Conservation (phyloP, 2,888 invertebrate genomes). For the Copidosoma aretas region DNA sequence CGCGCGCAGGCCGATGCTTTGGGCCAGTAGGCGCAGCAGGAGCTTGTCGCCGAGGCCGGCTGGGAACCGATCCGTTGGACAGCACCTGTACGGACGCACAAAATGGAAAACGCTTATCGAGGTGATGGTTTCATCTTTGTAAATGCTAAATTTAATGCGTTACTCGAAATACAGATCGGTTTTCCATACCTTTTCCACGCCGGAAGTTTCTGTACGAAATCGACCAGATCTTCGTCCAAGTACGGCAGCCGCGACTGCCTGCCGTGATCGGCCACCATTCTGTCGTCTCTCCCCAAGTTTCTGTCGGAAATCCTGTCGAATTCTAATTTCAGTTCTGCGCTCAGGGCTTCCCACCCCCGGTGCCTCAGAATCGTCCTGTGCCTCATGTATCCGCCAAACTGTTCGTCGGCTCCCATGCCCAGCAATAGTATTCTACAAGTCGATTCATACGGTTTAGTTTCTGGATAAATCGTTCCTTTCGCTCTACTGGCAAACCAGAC, state of each 20-base stretch:
- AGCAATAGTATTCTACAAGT: slow-evolving; percentile 77
- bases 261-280: slow-evolving; percentile 89
- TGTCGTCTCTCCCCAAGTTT: slow-evolving; percentile 94
- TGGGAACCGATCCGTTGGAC: slow-evolving; percentile 67
- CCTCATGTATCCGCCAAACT: slow-evolving; percentile 92
- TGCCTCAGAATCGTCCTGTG: slow-evolving; percentile 78
- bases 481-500: slow-evolving; percentile 94
- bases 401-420: slow-evolving; percentile 97
- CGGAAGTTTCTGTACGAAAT: slow-evolving; percentile 70
- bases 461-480: slow-evolving; percentile 61
- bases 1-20: slow-evolving; percentile 70
- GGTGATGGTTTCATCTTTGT: background rate
- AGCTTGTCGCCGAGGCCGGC: slow-evolving; percentile 93
- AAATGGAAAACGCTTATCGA: background rate
- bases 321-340: slow-evolving; percentile 71
- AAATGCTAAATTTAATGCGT: no score
- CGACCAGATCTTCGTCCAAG: slow-evolving; percentile 75
- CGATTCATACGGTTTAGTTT: slow-evolving; percentile 64
- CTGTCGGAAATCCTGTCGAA: slow-evolving; percentile 85
- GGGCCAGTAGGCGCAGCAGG: slow-evolving; percentile 78
- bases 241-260: slow-evolving; percentile 83
- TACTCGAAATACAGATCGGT: no score
- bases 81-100: slow-evolving; percentile 64
- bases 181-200: slow-evolving; percentile 73
- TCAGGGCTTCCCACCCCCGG: slow-evolving; percentile 65